These are phyloP conservation scores for Nyctibius grandis DNA, from an alignment of 2,797 vertebrate genomes.

Conservation along the genomic window DNA sequence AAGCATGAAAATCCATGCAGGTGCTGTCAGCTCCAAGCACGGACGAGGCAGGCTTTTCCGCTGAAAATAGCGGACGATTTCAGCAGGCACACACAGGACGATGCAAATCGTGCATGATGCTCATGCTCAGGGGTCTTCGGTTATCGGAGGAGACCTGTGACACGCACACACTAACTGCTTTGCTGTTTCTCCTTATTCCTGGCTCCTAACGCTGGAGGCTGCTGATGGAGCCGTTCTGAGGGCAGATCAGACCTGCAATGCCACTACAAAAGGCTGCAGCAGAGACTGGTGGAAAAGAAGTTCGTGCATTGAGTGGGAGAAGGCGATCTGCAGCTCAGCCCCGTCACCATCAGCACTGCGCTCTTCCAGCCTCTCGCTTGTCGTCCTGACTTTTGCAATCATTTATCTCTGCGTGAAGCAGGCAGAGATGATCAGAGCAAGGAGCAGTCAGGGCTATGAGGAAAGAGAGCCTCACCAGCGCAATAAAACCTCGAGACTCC, in stretches of 20 bases:
- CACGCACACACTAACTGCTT: rapidly evolving
- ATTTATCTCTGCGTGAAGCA: rapidly evolving
- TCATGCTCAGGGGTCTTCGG: neutral
- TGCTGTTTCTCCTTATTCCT: neutral
- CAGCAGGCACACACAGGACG: neutral
- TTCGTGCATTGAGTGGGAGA: neutral
- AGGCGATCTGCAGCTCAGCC: neutral
- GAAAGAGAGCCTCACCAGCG: neutral
- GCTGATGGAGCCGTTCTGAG: neutral
- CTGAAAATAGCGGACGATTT: neutral
- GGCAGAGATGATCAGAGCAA: neutral
- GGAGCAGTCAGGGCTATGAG: rapidly evolving
- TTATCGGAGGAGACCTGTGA: neutral
- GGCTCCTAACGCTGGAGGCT: neutral
- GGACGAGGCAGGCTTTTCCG: neutral
- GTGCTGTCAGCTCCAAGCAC: neutral
- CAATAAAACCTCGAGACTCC: neutral
- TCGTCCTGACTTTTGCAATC: neutral
- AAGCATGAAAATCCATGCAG: slow-evolving; percentile 17
- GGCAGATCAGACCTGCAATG: neutral
- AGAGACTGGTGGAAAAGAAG: neutral
- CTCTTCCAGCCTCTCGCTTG: neutral
- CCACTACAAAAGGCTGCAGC: neutral
- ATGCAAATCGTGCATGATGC: neutral
- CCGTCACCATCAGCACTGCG: neutral